phyloP scores from a whole-genome alignment of 2,113 vertebrate species.

The Litocranius walleri region DNA sequence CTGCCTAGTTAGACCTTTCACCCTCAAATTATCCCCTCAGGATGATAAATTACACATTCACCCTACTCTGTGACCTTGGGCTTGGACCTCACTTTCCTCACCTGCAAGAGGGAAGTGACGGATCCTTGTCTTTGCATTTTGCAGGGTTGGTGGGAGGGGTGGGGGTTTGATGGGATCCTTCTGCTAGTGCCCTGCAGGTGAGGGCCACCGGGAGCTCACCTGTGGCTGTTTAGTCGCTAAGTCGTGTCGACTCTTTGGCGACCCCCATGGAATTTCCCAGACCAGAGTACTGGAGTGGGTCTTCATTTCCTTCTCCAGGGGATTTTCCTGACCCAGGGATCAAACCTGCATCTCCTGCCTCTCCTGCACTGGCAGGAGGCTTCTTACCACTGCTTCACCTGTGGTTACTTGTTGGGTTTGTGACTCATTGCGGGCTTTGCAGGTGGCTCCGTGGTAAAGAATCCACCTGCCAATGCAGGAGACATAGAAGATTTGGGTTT shows the following conservation, averaged over 20 bases:
- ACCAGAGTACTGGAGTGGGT: not conserved
- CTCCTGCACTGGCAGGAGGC: not conserved
- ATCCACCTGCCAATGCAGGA: not conserved
- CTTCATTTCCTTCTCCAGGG: not conserved
- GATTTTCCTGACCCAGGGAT: not conserved
- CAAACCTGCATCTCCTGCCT: not conserved
- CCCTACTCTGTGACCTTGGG: not conserved
- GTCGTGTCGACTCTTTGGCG: rapidly evolving
- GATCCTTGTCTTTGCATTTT: rapidly evolving
- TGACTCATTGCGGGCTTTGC: not conserved
- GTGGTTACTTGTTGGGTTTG: not conserved
- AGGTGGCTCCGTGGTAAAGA: not conserved
- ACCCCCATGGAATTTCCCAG: not conserved
- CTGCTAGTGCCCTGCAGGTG: rapidly evolving
- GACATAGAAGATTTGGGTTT: not conserved
- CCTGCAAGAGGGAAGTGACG: not conserved
- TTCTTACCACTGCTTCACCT: not conserved
- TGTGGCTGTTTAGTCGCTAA: not conserved
- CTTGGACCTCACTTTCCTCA: not conserved
- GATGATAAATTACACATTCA: not conserved
- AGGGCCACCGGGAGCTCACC: not conserved
- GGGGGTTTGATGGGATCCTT: not conserved
- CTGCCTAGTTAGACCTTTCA: not conserved
- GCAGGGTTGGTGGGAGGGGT: not conserved
- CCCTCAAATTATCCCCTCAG: not conserved